Base-by-base conservation (phyloP, 2,888 invertebrate genomes). In the Calliopum simillimum region DNA sequence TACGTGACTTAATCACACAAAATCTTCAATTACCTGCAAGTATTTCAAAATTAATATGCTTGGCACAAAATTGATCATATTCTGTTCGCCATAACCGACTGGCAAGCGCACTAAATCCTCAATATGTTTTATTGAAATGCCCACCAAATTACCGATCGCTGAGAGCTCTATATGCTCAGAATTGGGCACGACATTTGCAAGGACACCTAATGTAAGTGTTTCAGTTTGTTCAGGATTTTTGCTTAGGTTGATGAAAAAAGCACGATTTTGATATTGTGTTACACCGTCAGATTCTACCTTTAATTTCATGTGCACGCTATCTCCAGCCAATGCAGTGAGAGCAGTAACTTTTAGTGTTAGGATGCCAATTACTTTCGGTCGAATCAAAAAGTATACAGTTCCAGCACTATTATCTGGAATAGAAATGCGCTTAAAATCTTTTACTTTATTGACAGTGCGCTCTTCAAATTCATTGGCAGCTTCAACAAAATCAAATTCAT, bases 21-120 rank as follows among this genome's bases (percentile, higher is more conserved):
- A 16, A 19, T 49, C 8, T 16, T 49, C 25, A 91, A 91, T 21
- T 58, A 16, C 88, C 73, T 88, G 88, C 79, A 92, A 82, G 77
- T 92, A 92, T 71, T 88, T 86, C 47, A 91, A 82, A 5, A 91
- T 88, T 74, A 89, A 88, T 43, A 91, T 87, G 78, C 91, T 92
- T 0, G 92, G 91, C 0, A 90, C 89, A 76, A 92, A 88, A 6
- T 88, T 86, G 3, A 91, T 87, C 90, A 92, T 91, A 76, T 91
- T 91, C 82, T 92, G 92, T 79, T 92, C 92, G 0, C 92, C 92
- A 81, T 91, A 91, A 4, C 92, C 92, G 74, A 88, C 89, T 0
- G 92, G 92, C 74, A 91, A 83, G 14, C 85, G 69, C 12, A 92
- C 86, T 21, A 92, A 83, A 33, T 88, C 86, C 47, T 91, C 89